Evolutionary conservation across 2,797 vertebrate species (phyloP).

Genomic region (Selene dorsalis): DNA sequence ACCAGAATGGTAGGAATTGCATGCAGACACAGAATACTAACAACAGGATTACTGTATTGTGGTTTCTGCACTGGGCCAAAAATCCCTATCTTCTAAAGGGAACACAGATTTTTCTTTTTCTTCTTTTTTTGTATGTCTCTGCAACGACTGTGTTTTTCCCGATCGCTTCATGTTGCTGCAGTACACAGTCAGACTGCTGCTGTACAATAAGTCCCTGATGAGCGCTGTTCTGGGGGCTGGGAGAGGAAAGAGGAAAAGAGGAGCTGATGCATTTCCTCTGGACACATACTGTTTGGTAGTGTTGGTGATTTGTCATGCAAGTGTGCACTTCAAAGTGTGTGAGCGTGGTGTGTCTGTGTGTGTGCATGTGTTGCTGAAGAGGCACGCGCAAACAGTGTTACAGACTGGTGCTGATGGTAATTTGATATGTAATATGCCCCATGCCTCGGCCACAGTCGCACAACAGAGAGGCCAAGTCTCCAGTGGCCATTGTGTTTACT

Average conservation of each 20-base stretch:
- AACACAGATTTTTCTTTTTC: constrained; percentile 29
- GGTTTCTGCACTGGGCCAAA: constrained; percentile 24
- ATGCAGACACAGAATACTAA: constrained; percentile 26
- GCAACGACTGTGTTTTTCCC: constrained; percentile 39
- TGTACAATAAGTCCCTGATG: constrained; percentile 69
- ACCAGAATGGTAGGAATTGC: constrained; percentile 10
- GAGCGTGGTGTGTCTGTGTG: neutral
- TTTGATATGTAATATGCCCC: constrained; percentile 68
- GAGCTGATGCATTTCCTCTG: constrained; percentile 76
- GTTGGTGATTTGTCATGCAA: constrained; percentile 63
- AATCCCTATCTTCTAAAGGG: constrained; percentile 32
- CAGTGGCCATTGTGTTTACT: constrained; percentile 64
- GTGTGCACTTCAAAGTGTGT: constrained; percentile 20
- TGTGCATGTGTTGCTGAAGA: neutral
- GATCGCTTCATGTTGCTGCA: constrained; percentile 49
- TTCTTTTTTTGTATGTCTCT: constrained; percentile 21
- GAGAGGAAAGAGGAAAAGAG: constrained; percentile 65
- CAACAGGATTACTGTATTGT: constrained; percentile 22
- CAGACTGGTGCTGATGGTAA: constrained; percentile 58
- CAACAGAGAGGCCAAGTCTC: constrained; percentile 59
- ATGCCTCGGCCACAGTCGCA: constrained; percentile 38
- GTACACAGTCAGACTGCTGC: constrained; percentile 46
- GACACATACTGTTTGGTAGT: constrained; percentile 56
- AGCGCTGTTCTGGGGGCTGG: constrained; percentile 51
- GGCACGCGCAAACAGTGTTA: constrained; percentile 25